These are phyloP conservation scores for Aplysina aerophoba DNA, from an alignment of 37 sponge, comb jelly and placozoan species.

Conservation along the genomic window DNA sequence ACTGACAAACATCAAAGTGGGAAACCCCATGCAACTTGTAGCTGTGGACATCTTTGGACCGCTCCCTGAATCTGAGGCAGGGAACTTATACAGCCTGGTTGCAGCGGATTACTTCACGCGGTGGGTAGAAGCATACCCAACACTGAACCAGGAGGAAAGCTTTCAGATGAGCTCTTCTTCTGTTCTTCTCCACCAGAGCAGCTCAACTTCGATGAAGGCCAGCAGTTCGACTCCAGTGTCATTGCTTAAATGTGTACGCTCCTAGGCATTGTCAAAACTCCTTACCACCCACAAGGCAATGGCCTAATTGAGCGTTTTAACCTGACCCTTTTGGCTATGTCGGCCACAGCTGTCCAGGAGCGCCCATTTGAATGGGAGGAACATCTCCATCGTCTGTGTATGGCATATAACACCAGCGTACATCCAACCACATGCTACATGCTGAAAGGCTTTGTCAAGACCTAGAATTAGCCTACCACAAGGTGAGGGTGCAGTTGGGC, in stretches of 20 bases:
- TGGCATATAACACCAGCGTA: too few relatives aligned
- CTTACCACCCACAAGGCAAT: constrained; percentile 65
- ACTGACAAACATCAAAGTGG: background rate
- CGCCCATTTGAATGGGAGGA: constrained; percentile 47
- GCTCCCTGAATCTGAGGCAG: constrained; percentile 37
- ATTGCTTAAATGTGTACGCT: constrained; percentile 42
- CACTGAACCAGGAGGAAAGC: constrained; percentile 56
- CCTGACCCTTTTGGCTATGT: constrained; percentile 31
- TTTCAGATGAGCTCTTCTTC: constrained; percentile 50
- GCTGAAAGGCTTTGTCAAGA: constrained; percentile 34
- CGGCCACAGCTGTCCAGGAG: background rate
- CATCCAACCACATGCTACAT: constrained; percentile 38
- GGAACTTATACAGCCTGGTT: constrained; percentile 56
- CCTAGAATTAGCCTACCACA: constrained; percentile 28
- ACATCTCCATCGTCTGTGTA: too few relatives aligned
- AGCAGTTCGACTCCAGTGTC: constrained; percentile 54
- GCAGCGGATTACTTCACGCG: constrained; percentile 56
- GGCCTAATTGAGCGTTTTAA: constrained; percentile 68
- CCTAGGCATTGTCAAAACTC: constrained; percentile 34
- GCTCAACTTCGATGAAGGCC: constrained; percentile 52
- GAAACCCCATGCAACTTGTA: constrained; percentile 27
- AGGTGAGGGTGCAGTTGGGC: background rate
- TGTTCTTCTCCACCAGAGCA: constrained; percentile 54
- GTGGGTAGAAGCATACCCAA: constrained; percentile 64
- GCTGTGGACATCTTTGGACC: constrained; percentile 40